Percentiles rank a stretch among this genome's conserved stretches.
These are phyloP conservation scores for Drosophila quinaria DNA, from an alignment of 2,888 invertebrate species.

Conservation along the genomic window DNA sequence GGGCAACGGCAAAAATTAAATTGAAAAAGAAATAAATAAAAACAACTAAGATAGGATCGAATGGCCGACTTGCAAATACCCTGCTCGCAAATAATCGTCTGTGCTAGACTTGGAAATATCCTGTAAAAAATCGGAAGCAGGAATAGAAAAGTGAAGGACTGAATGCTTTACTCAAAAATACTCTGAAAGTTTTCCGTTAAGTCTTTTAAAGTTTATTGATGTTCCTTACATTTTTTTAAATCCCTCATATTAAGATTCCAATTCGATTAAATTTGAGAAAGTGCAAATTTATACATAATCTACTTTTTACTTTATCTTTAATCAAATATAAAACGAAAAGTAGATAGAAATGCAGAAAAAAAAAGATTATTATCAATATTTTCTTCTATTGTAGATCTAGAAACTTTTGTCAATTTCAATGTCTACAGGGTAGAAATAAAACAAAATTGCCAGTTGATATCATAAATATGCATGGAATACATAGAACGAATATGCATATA, in stretches of 20 bases:
- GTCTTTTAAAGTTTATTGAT: too few relatives aligned
- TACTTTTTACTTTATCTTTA: too few relatives aligned
- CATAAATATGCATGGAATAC: conserved; percentile 63
- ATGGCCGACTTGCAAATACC: not conserved
- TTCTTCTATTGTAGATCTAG: too few relatives aligned
- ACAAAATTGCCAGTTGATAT: conserved; percentile 35
- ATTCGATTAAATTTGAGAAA: not conserved
- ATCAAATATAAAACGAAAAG: too few relatives aligned
- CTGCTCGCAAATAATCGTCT: not conserved
- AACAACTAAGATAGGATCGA: not conserved
- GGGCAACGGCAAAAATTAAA: conserved; percentile 26
- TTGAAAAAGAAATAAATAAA: conserved; percentile 10
- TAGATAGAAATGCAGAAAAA: too few relatives aligned
- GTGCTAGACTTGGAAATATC: not conserved
- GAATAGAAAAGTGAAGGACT: too few relatives aligned
- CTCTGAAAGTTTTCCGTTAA: not conserved
- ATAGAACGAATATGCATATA: conserved; percentile 27
- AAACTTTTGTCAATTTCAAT: not conserved
- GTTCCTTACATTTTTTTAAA: too few relatives aligned
- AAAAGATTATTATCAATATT: too few relatives aligned
- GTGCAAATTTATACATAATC: not conserved
- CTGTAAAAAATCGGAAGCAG: not conserved
- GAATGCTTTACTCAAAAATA: not conserved
- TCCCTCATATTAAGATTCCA: too few relatives aligned
- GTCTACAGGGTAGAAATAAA: conserved; percentile 27